These are phyloP conservation scores for Caenorhabditis sp. DNA, from an alignment of 2,888 invertebrate species.

Conservation along the genomic window DNA sequence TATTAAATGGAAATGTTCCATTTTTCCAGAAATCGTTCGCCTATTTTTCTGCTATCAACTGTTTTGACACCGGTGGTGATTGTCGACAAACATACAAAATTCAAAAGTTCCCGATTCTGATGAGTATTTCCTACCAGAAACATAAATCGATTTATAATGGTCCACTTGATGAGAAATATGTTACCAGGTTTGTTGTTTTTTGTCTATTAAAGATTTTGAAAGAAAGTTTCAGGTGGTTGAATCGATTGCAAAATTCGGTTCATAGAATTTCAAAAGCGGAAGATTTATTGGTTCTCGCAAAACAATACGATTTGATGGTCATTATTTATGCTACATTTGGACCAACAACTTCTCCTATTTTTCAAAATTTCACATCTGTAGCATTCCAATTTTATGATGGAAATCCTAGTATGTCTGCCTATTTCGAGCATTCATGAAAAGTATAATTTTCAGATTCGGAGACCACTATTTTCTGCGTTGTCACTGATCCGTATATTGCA, in stretches of 20 bases:
- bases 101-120: slow-evolving; percentile 25
- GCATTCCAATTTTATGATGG: slow-evolving; percentile 22
- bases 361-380: slow-evolving; percentile 22
- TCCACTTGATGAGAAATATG: slow-evolving; percentile 15
- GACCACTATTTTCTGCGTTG: slow-evolving; percentile 19
- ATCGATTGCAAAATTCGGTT: slow-evolving; percentile 23
- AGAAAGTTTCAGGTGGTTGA: slow-evolving; percentile 24
- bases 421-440: background rate
- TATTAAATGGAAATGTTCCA: background rate
- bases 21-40: slow-evolving; percentile 17
- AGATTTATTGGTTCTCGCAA: slow-evolving; percentile 11
- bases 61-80: slow-evolving; percentile 13
- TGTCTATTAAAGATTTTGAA: background rate
- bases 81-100: slow-evolving; percentile 29
- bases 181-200: slow-evolving; percentile 13
- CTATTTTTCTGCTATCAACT: slow-evolving; percentile 30
- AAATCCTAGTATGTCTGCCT: slow-evolving; percentile 30
- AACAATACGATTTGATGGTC: slow-evolving; percentile 16
- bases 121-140: slow-evolving; percentile 8
- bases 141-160: slow-evolving; percentile 30
- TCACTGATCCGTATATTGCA: slow-evolving; percentile 22
- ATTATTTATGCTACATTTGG: slow-evolving; percentile 9
- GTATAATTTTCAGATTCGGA: slow-evolving; percentile 25
- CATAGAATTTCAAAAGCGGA: slow-evolving; percentile 11
- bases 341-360: background rate